Evolutionary conservation across 2,113 vertebrate species (phyloP).

Genomic region (Rousettus leschenaultii): DNA sequence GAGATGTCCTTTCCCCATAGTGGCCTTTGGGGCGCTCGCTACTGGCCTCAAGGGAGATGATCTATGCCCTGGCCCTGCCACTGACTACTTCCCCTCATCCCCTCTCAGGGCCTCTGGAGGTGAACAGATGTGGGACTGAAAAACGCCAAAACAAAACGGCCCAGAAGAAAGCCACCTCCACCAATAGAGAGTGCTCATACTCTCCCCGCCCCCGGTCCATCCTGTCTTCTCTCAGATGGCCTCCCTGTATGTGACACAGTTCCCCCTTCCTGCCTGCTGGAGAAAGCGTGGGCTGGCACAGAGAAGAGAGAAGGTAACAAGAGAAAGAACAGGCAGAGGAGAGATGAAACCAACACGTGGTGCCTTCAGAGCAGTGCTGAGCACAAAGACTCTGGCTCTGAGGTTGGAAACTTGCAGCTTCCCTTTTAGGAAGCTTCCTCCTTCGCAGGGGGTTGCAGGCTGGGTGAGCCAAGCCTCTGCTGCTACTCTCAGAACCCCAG

Average conservation of each 20-base stretch:
- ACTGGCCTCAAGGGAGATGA: too few relatives aligned
- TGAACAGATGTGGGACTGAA: neutral
- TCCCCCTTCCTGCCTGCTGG: accelerated
- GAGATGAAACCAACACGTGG: neutral
- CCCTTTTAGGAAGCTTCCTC: neutral
- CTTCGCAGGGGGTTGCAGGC: accelerated
- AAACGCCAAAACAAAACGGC: neutral
- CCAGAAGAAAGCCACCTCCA: neutral
- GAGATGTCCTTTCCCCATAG: neutral
- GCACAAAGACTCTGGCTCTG: neutral
- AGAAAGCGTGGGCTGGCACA: neutral
- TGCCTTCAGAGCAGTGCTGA: accelerated
- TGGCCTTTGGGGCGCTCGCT: neutral
- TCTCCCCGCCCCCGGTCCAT: neutral
- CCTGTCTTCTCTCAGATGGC: neutral
- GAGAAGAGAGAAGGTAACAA: neutral
- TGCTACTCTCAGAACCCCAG: neutral
- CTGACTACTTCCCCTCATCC: too few relatives aligned
- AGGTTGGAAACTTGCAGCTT: neutral
- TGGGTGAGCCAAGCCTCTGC: neutral
- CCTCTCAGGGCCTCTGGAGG: neutral
- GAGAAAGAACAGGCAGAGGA: neutral
- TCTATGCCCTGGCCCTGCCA: neutral
- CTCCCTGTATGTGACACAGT: neutral
- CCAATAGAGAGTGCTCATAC: accelerated